Base-by-base conservation (phyloP, 2,888 invertebrate genomes). In the Chrysina gloriosa region DNA sequence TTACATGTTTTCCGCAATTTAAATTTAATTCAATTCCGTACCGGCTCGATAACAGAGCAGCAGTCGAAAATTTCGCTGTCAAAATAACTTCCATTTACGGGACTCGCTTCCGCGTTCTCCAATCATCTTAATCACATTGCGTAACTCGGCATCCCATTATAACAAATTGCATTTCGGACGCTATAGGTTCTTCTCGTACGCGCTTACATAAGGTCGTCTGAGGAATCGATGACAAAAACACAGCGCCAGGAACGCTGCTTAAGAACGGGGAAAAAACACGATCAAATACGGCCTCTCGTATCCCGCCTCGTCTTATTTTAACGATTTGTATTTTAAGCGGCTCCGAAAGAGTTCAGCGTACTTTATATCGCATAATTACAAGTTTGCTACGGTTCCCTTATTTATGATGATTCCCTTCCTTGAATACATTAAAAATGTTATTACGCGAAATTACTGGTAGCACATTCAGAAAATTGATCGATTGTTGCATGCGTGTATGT, bases 391-490 rank as follows among this genome's bases (percentile, higher is more conserved):
- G 11, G 36, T 34, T 34, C 9, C 6, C 23, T 48, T 47, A 58
- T 66, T 54, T 54, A 58, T 21, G 54, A 19, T 42, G 42, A 29
- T 42, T 54, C 42, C 27, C 21, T 66, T 66, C 47, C 47, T 56
- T 66, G 58, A 66, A 66, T 66, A 34, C 58, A 66, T 66, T 58
- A 66, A 65, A 11, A 29, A 45, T 25, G 11, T 31, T 58, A 56
- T 45, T 31, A 47, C 42, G 42, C 25, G 36, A 65, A 52, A 36
- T 52, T 36, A 52, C 65, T 34, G 39, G 52, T 52, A 52, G 65
- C 52, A 27, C 16, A 52, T 25, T 39, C 36, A 39, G 52, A 19
- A 52, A 39, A 65, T 65, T 65, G 31, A 25, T 25, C n/a, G 52
- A 52, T 39, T 50, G 39, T 65, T 9, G 48, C 19, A 47, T 50